Base-by-base conservation (phyloP, 2,888 invertebrate species). In the Phymatocera aterrima region DNA sequence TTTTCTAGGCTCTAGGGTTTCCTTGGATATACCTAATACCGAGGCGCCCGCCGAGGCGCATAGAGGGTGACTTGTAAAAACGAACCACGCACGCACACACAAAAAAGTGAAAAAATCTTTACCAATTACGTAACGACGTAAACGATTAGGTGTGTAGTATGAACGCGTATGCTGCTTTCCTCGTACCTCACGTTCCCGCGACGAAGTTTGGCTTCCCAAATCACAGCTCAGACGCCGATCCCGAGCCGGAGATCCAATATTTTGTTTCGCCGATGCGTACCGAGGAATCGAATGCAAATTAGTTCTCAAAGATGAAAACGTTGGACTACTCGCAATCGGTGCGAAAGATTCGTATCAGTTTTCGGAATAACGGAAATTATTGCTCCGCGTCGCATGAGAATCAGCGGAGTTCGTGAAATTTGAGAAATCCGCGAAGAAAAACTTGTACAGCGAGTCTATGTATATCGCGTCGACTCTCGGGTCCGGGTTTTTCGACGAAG, bases 111-210 rank as follows among this genome's bases (percentile, higher is more conserved):
- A 21, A 68, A 68, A 68, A 68, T 68, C 43, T 8, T 15, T 43
- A 68, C 68, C 68, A 68, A 68, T 68, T 68, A 68, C 34, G 46
- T 68, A 46, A 68, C 68, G 46, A 68, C 43, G n/a, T n/a, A 43
- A 15, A 40, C 8, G 46, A 68, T 68, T 68, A n/a, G n/a, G n/a
- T n/a, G n/a, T n/a, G n/a, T n/a, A n/a, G n/a, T n/a, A 68, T 15
- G 15, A 15, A 28, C 68, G 43, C 43, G 34, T 40, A 6, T 34
- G 8, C 37, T 12, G 5, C 34, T 28, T 12, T 2, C 15, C 21
- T 57, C 28, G 1, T 57, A 28, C 28, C 6, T 15, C 0, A n/a
- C 5, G 10, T 68, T 6, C 6, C 21, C 5, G 15, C 4, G 61
- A 21, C 1, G 10, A 37, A 46, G 68, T 68, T 46, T 68, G 68